phyloP scores from a whole-genome alignment of 2,113 vertebrate genomes.

The Xyliphius kryptos region DNA sequence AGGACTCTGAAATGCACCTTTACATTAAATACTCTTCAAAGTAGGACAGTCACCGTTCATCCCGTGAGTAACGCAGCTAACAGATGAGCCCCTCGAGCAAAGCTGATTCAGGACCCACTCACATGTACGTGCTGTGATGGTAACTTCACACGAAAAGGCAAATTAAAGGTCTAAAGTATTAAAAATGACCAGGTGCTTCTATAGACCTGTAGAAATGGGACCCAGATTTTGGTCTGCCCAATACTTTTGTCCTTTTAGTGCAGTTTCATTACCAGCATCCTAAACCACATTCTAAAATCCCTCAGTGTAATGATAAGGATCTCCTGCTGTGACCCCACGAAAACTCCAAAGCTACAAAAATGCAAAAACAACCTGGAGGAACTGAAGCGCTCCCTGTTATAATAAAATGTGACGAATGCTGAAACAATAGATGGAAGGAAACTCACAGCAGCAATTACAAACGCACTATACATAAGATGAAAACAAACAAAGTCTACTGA shows the following conservation, averaged over 20 bases:
- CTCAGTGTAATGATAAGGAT: conserved; percentile 3
- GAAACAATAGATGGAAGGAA: conserved; percentile 45
- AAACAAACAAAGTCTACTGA: conserved; percentile 7
- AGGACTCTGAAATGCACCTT: conserved; percentile 19
- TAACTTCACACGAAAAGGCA: too few relatives aligned
- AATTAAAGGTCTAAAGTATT: too few relatives aligned
- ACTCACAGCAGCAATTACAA: conserved; percentile 11
- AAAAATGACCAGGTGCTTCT: too few relatives aligned
- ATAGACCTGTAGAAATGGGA: too few relatives aligned
- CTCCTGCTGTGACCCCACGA: background rate
- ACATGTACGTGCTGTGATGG: background rate
- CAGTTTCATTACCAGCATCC: background rate
- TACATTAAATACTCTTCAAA: conserved; percentile 20
- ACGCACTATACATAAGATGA: conserved; percentile 17
- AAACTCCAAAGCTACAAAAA: conserved; percentile 1
- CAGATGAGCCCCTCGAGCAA: conserved; percentile 14
- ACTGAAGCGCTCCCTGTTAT: conserved; percentile 21
- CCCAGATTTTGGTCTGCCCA: too few relatives aligned
- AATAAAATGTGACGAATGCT: conserved; percentile 10
- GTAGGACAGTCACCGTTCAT: conserved; percentile 4
- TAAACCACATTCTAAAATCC: conserved; percentile 8
- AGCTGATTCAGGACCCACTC: conserved; percentile 3
- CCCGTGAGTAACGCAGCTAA: conserved; percentile 13
- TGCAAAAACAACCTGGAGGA: conserved; percentile 6
- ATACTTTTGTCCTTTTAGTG: too few relatives aligned